Base-by-base conservation (phyloP, 1,140 invertebrate species). In the Halesus radiatus region DNA sequence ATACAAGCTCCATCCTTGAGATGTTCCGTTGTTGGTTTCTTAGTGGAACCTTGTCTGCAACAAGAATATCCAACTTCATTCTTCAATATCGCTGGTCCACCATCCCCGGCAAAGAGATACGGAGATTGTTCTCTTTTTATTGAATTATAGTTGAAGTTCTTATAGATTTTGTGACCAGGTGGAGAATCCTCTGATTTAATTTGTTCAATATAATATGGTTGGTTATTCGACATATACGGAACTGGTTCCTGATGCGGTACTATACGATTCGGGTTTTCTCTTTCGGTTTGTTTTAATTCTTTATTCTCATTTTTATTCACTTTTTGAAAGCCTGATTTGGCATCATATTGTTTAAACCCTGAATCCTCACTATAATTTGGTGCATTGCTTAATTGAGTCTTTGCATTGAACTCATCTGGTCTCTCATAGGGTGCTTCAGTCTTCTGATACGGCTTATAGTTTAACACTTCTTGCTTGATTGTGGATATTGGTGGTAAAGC, bases 1-100 rank as follows among this genome's bases (percentile, higher is more conserved):
- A 92, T 89, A 84, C 93, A 94, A 79, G 92, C 93, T 26, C 93
- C 94, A 54, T 94, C 93, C 80, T 92, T 91, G n/a, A 94, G 84
- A 85, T 94, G 94, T 85, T 94, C 94, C 0, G 92, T 90, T 0
- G 92, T 94, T 26, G 93, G 93, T 53, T 92, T 91, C 64, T 92
- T 91, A 0, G 91, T 94, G 3, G 93, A 93, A 8, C 93, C 93
- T 85, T 93, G 91, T 54, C 93, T 90, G 86, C 93, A 94, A 81
- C 93, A 94, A 83, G 93, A 93, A 22, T 93, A 93, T 1, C 93
- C 94, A 16, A 89, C 84, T 80, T 89, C 90, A 13, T 90, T 89
- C 75, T 90, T 91, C 15, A 94, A 88, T 64, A 88, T 87, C 3
- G 88, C 90, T 20, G 93, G 92, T 3, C 93, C 93, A 7, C 93